A percentile compares a stretch with the other conserved stretches of the same genome.
These are phyloP conservation scores for Stegastes partitus DNA, from an alignment of 2,113 vertebrate species.

Conservation along the genomic window DNA sequence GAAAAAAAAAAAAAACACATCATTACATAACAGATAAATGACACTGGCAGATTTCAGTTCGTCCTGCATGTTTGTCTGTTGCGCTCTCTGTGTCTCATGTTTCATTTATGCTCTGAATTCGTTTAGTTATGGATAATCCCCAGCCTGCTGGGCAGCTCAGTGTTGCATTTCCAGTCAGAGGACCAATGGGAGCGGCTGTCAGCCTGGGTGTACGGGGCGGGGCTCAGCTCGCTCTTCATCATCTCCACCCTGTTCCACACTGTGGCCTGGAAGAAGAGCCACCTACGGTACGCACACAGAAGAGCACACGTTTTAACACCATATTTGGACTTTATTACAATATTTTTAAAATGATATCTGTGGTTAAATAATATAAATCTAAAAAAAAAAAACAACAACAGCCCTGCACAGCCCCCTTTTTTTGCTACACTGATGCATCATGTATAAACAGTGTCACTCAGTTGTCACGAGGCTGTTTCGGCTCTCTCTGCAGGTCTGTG, in stretches of 20 bases:
- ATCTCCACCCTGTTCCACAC: slow-evolving; percentile 97
- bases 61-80: slow-evolving; percentile 4
- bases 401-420: too few relatives aligned
- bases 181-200: slow-evolving; percentile 93
- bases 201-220: slow-evolving; percentile 95
- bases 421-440: not conserved
- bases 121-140: slow-evolving; percentile 95
- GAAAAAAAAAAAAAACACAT: not conserved
- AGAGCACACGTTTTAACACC: not conserved
- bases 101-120: slow-evolving; percentile 39
- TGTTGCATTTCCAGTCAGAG: slow-evolving; percentile 92
- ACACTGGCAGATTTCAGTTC: not conserved
- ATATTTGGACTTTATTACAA: not conserved
- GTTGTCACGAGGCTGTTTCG: slow-evolving; percentile 2
- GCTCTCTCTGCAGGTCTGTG: slow-evolving; percentile 84
- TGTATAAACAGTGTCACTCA: slow-evolving; percentile 33
- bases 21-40: slow-evolving; percentile 46
- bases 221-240: slow-evolving; percentile 94
- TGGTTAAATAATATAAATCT: not conserved
- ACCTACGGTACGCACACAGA: slow-evolving; percentile 87
- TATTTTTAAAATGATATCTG: not conserved
- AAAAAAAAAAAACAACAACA: too few relatives aligned
- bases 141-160: slow-evolving; percentile 92
- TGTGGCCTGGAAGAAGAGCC: slow-evolving; percentile 96
- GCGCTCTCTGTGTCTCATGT: slow-evolving; percentile 25